Evolutionary conservation across 2,888 invertebrate species (phyloP).

Genomic region (Volucella inanis): DNA sequence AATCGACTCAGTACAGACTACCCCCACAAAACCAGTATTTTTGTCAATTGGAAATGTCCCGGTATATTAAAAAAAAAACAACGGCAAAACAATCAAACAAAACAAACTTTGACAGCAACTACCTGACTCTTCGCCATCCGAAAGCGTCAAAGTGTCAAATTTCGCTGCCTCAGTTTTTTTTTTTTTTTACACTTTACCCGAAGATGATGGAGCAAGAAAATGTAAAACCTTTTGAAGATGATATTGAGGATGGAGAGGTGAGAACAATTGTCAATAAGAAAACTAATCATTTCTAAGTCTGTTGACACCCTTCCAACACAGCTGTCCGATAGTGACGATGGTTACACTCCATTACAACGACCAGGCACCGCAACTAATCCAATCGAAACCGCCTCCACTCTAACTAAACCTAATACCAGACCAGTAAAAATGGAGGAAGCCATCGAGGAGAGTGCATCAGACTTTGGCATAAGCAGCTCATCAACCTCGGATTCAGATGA

Average conservation of each 20-base stretch:
- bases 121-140: constrained; percentile 14
- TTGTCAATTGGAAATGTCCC: background rate
- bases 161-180: constrained; percentile 18
- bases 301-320: constrained; percentile 63
- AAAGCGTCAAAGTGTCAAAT: constrained; percentile 69
- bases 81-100: constrained; percentile 2
- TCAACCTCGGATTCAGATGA: constrained; percentile 80
- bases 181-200: constrained; percentile 4
- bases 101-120: constrained; percentile 19
- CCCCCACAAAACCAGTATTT: constrained; percentile 18
- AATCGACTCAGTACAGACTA: background rate
- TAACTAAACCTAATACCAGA: constrained; percentile 37
- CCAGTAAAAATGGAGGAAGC: constrained; percentile 67
- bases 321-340: constrained; percentile 81
- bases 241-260: constrained; percentile 88
- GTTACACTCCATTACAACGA: constrained; percentile 81
- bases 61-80: background rate
- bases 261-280: constrained; percentile 75
- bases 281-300: background rate
- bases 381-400: constrained; percentile 52
- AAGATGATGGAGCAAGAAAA: constrained; percentile 85
- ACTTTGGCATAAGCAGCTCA: constrained; percentile 78
- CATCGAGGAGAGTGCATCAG: constrained; percentile 78
- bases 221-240: constrained; percentile 85
- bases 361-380: constrained; percentile 75